Conservation (phyloP, 1,140 invertebrate species). For the Dendroctonus ponderosae region DNA sequence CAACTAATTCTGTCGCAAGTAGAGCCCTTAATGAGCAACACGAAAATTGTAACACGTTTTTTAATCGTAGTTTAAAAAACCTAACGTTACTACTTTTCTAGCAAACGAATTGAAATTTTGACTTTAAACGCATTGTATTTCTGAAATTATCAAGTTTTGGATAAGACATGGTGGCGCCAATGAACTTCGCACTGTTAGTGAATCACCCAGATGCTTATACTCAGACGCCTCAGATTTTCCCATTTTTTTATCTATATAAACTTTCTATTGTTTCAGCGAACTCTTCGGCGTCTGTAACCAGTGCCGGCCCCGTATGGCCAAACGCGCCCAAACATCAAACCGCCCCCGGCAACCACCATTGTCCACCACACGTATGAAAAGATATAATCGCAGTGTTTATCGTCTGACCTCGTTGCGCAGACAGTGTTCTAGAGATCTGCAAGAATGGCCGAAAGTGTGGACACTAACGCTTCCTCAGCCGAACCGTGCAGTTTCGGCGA, state of each 20-base stretch:
- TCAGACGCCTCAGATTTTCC: too few relatives aligned
- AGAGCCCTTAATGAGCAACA: too few relatives aligned
- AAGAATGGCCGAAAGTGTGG: constrained; percentile 48
- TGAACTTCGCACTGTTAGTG: too few relatives aligned
- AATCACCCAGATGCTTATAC: too few relatives aligned
- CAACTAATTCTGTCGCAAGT: too few relatives aligned
- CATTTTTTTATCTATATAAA: not conserved
- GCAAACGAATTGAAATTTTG: too few relatives aligned
- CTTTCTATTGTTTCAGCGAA: constrained; percentile 40
- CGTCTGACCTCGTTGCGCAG: constrained; percentile 44
- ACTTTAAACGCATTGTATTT: too few relatives aligned
- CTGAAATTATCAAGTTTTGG: too few relatives aligned
- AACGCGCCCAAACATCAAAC: constrained; percentile 28
- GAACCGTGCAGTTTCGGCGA: constrained; percentile 7
- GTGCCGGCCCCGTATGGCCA: constrained; percentile 43
- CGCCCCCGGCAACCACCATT: constrained; percentile 33
- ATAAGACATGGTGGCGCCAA: too few relatives aligned
- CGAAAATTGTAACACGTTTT: too few relatives aligned
- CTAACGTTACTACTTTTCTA: too few relatives aligned
- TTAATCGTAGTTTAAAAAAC: too few relatives aligned
- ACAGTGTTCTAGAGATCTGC: constrained; percentile 47
- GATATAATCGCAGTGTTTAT: constrained; percentile 12
- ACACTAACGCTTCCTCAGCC: constrained; percentile 34
- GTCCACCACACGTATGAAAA: constrained; percentile 45
- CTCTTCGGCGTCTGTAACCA: constrained; percentile 36